These are phyloP conservation scores for Drosophila bipectinata DNA, from an alignment of 1,140 invertebrate genomes.

Conservation along the genomic window DNA sequence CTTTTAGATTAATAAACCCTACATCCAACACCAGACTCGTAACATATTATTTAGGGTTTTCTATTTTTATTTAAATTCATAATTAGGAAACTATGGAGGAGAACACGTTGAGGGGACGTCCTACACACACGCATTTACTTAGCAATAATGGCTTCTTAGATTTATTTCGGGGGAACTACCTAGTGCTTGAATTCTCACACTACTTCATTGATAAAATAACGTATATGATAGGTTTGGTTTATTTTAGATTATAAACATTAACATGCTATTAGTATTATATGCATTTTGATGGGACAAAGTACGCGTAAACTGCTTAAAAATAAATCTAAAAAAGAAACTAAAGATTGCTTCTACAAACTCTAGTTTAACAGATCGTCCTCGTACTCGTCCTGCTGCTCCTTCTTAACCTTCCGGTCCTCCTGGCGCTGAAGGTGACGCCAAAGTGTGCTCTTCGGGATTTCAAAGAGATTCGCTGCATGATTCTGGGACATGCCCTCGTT, in stretches of 20 bases:
- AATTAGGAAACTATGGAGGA: constrained; percentile 8
- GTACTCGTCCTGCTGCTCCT: constrained; percentile 59
- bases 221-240: neutral
- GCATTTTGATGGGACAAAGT: neutral
- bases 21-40: too few species aligned
- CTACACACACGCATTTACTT: neutral
- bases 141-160: constrained; percentile 16
- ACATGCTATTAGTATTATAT: neutral
- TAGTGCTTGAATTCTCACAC: neutral
- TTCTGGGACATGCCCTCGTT: constrained; percentile 87
- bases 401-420: constrained; percentile 58
- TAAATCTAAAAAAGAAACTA: constrained; percentile 1
- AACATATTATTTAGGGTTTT: neutral
- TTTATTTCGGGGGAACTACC: constrained; percentile 4
- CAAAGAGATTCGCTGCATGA: constrained; percentile 85
- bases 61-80: constrained; percentile 17
- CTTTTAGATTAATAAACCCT: neutral
- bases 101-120: constrained; percentile 11
- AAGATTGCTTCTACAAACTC: neutral
- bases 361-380: constrained; percentile 62
- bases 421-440: constrained; percentile 86
- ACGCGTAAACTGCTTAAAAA: neutral
- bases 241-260: neutral
- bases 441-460: constrained; percentile 87
- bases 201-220: neutral